Conservation (phyloP, 2,113 vertebrate genomes). For the Cariama cristata region DNA sequence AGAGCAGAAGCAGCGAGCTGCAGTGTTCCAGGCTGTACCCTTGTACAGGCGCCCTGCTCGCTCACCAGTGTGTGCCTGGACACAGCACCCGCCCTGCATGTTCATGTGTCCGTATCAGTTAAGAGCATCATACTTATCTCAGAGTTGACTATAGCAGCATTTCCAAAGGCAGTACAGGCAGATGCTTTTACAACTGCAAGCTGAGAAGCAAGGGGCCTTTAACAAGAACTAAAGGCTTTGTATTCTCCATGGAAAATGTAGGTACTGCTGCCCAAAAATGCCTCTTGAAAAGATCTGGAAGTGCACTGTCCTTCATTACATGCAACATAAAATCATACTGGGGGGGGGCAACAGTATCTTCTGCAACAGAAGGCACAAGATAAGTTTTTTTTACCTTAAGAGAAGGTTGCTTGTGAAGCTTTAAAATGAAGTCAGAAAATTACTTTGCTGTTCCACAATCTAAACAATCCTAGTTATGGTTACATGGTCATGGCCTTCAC, state of each 20-base stretch:
- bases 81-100: fast-evolving
- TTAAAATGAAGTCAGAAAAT: not conserved
- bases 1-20: not conserved
- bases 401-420: not conserved
- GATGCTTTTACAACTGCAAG: not conserved
- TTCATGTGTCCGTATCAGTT: fast-evolving
- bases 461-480: not conserved
- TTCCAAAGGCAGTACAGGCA: not conserved
- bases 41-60: fast-evolving
- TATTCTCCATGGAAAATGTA: not conserved
- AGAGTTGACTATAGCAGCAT: not conserved
- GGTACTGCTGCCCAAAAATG: not conserved
- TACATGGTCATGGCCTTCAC: not conserved
- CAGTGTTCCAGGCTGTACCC: not conserved
- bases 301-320: not conserved
- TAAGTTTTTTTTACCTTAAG: not conserved
- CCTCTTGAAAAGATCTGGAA: not conserved
- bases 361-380: not conserved
- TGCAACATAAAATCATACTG: not conserved
- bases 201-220: not conserved
- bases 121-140: not conserved
- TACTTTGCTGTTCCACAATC: not conserved
- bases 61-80: not conserved
- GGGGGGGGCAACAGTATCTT: not conserved
- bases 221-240: not conserved